These are phyloP conservation scores for Macrostomum cliftonense DNA, from an alignment of 2,888 invertebrate genomes.

Conservation along the genomic window DNA sequence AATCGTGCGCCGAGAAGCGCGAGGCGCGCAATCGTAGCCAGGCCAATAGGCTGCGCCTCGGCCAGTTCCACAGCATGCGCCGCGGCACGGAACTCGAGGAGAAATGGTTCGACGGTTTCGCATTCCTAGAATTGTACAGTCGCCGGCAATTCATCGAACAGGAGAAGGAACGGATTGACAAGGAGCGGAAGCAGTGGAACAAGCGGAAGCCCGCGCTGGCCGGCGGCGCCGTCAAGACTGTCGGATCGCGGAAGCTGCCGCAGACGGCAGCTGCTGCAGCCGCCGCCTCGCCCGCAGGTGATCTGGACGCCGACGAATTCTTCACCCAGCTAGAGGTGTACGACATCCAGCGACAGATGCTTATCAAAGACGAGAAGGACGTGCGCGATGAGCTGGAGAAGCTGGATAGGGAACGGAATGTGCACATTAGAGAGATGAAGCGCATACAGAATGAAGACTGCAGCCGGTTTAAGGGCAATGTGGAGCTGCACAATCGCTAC, in stretches of 20 bases:
- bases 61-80: constrained; percentile 94
- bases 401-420: constrained; percentile 84
- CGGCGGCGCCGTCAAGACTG: too few species aligned
- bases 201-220: constrained; percentile 61
- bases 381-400: constrained; percentile 94
- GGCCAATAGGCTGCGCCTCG: constrained; percentile 89
- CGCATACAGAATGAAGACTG: constrained; percentile 97
- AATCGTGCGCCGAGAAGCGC: constrained; percentile 47
- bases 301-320: constrained; percentile 49
- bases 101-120: constrained; percentile 96
- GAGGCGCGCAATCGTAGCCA: constrained; percentile 91
- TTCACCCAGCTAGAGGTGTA: constrained; percentile 98
- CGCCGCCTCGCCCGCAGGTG: too few species aligned
- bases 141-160: constrained; percentile 56
- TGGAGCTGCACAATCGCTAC: constrained; percentile 85
- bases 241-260: too few species aligned
- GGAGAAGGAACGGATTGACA: constrained; percentile 87
- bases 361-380: constrained; percentile 96
- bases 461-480: constrained; percentile 84
- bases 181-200: constrained; percentile 72
- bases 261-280: too few species aligned
- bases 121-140: constrained; percentile 83
- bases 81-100: constrained; percentile 98
- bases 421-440: constrained; percentile 93
- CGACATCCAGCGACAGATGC: constrained; percentile 82